phyloP scores from a whole-genome alignment of 2,888 invertebrate species.

The Epiblema foenella region DNA sequence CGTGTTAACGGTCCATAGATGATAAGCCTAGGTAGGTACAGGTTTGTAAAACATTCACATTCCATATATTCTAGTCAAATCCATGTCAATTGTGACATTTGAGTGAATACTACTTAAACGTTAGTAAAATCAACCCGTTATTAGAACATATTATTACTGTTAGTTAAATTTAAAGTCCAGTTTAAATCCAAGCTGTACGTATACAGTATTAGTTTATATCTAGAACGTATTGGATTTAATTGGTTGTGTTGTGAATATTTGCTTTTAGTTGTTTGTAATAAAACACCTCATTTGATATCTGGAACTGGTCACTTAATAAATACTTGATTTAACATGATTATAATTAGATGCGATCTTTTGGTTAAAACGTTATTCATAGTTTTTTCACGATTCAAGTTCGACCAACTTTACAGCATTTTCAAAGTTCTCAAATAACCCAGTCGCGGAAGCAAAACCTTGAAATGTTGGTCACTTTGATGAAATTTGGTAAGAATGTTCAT shows the following conservation, averaged over 20 bases:
- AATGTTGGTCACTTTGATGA: too few relatives aligned
- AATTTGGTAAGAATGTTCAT: too few relatives aligned
- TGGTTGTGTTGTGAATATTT: constrained; percentile 45
- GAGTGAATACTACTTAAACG: neutral
- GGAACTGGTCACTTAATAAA: constrained; percentile 8
- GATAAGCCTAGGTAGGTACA: too few relatives aligned
- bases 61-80: too few relatives aligned
- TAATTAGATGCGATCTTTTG: neutral
- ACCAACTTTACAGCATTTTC: too few relatives aligned
- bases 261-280: constrained; percentile 43
- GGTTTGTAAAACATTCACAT: too few relatives aligned
- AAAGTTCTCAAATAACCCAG: too few relatives aligned
- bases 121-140: neutral
- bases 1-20: too few relatives aligned
- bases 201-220: constrained; percentile 22
- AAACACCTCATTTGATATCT: constrained; percentile 41
- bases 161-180: neutral
- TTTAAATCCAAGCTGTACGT: neutral
- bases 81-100: too few relatives aligned
- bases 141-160: neutral
- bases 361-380: neutral
- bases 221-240: constrained; percentile 27
- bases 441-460: too few relatives aligned
- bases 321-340: neutral
- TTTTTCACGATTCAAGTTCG: neutral